phyloP scores from a whole-genome alignment of 1,140 invertebrate genomes.

The Cherax destructor region DNA sequence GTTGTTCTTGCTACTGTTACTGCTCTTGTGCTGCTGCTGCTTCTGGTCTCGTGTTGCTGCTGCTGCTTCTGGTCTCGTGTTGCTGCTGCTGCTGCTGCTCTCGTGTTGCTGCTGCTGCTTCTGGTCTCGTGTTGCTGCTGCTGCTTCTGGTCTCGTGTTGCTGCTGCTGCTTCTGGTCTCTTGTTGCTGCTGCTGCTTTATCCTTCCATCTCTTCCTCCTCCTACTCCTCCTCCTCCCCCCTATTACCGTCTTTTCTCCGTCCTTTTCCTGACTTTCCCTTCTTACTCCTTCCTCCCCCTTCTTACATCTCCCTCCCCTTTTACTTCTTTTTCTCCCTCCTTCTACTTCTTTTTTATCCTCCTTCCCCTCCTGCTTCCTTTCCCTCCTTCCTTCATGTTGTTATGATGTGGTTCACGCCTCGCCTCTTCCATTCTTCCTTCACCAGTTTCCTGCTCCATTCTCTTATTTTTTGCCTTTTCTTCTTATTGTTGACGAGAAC shows the following conservation, averaged over 20 bases:
- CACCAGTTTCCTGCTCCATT: slow-evolving; percentile 13
- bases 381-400: background rate
- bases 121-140: too few species aligned
- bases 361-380: background rate
- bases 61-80: too few species aligned
- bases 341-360: background rate
- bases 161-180: too few species aligned
- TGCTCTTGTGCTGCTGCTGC: too few species aligned
- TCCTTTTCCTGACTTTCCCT: background rate
- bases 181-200: background rate
- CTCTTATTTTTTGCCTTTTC: slow-evolving; percentile 31
- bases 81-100: too few species aligned
- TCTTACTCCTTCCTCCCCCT: background rate
- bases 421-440: slow-evolving; percentile 16
- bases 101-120: too few species aligned
- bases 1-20: too few species aligned
- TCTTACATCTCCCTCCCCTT: background rate
- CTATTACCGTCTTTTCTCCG: background rate
- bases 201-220: background rate
- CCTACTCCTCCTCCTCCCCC: background rate
- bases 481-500: background rate
- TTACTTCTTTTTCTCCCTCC: background rate
- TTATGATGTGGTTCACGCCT: slow-evolving; percentile 1
- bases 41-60: too few species aligned
- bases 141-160: too few species aligned